These are phyloP conservation scores for Linnaemya tessellans DNA, from an alignment of 2,888 invertebrate species.

Conservation along the genomic window DNA sequence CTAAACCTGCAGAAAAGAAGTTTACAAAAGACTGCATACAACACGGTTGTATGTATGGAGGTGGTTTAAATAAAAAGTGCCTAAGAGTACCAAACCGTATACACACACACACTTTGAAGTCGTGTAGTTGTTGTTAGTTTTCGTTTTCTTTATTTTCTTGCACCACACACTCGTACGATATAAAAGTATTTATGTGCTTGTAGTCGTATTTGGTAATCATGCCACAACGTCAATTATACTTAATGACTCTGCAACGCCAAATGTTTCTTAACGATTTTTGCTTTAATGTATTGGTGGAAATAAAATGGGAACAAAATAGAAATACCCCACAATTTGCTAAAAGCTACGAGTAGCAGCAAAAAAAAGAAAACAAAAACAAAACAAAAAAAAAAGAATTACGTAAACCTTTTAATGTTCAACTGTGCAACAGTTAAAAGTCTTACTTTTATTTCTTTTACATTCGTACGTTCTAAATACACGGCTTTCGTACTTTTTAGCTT, in stretches of 20 bases:
- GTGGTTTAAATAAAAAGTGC: constrained; percentile 30
- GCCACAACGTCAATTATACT: constrained; percentile 70
- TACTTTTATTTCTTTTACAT: not conserved
- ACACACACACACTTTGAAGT: constrained; percentile 35
- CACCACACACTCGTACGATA: not conserved
- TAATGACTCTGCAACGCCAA: constrained; percentile 71
- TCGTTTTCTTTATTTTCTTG: constrained; percentile 2
- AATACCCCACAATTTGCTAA: constrained; percentile 54
- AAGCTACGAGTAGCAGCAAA: constrained; percentile 23
- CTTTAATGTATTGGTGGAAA: constrained; percentile 43
- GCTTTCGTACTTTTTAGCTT: constrained; percentile 15
- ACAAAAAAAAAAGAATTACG: constrained; percentile 3
- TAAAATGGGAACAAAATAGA: constrained; percentile 23
- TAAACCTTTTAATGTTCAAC: constrained; percentile 52
- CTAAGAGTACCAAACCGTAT: not conserved
- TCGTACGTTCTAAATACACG: constrained; percentile 19
- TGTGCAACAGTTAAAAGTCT: constrained; percentile 44
- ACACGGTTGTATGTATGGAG: constrained; percentile 29
- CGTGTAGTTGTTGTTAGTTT: constrained; percentile 29
- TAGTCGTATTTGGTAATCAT: constrained; percentile 58
- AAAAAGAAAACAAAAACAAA: too few relatives aligned
- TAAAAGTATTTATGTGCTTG: constrained; percentile 47
- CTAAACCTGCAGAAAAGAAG: constrained; percentile 33
- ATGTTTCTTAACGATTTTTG: constrained; percentile 61
- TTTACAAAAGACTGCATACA: constrained; percentile 51